Percentiles rank a stretch among this genome's conserved stretches.
These are phyloP conservation scores for Actinia tenebrosa DNA, from an alignment of 64 coral and sea anemone species.

Conservation along the genomic window DNA sequence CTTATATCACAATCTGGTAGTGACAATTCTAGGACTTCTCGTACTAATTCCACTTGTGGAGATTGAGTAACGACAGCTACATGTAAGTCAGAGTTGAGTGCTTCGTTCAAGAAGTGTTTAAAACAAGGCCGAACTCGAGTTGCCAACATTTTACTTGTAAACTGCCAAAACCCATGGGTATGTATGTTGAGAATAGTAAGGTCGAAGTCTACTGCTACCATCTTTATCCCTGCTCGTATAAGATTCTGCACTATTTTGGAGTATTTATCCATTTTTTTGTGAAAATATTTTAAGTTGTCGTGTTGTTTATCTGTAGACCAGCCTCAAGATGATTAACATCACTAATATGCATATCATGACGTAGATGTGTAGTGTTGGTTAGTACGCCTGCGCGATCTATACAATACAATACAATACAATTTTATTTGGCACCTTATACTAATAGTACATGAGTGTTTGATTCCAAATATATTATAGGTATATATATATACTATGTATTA, in stretches of 20 bases:
- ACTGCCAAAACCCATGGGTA: conserved; percentile 83
- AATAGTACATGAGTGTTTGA: no score
- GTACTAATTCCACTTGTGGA: conserved; percentile 69
- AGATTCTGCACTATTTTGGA: conserved; percentile 72
- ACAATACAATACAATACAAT: no score
- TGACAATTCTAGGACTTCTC: conserved; percentile 70
- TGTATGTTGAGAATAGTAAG: conserved; percentile 87
- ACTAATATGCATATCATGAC: neutral
- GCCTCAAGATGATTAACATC: neutral
- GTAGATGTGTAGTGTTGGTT: no score
- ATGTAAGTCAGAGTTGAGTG: conserved; percentile 48
- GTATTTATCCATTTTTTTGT: conserved; percentile 79
- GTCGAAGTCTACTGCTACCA: conserved; percentile 95
- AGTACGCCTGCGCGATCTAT: no score
- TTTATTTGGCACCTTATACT: no score
- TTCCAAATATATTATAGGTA: no score
- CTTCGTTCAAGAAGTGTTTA: conserved; percentile 68
- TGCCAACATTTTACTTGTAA: conserved; percentile 68
- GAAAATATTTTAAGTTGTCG: neutral
- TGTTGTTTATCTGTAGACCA: neutral
- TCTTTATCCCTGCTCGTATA: conserved; percentile 64
- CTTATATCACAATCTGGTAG: conserved; percentile 66
- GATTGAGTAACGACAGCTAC: conserved; percentile 89
- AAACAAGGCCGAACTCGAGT: conserved; percentile 83
- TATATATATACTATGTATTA: no score